These are phyloP conservation scores for Tipula confusa DNA, from an alignment of 2,888 invertebrate genomes.

Conservation along the genomic window DNA sequence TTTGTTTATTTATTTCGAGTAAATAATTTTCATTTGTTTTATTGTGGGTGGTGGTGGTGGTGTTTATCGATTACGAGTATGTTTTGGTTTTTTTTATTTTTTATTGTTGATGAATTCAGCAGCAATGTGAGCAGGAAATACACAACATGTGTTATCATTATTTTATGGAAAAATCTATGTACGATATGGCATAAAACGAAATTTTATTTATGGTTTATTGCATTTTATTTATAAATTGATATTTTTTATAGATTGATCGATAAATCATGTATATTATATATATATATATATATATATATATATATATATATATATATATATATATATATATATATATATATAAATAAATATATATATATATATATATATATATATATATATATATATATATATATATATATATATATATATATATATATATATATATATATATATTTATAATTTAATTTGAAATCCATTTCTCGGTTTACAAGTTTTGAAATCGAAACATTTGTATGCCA, in stretches of 20 bases:
- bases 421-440: no score
- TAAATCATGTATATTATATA: background rate
- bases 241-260: background rate
- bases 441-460: no score
- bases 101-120: background rate
- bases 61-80: background rate
- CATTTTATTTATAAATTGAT: background rate
- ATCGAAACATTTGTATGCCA: no score
- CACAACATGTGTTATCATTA: background rate
- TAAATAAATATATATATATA: no score
- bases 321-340: no score
- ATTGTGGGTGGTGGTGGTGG: background rate
- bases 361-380: no score
- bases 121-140: background rate
- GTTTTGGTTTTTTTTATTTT: background rate
- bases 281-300: no score
- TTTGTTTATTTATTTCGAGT: conserved; percentile 5
- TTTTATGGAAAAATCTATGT: background rate
- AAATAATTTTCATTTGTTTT: conserved; percentile 3
- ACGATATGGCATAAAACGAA: background rate
- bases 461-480: no score
- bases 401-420: no score
- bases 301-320: no score
- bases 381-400: no score
- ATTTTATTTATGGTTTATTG: background rate